phyloP scores from a whole-genome alignment of 1,140 invertebrate species.

The Argopecten irradians region DNA sequence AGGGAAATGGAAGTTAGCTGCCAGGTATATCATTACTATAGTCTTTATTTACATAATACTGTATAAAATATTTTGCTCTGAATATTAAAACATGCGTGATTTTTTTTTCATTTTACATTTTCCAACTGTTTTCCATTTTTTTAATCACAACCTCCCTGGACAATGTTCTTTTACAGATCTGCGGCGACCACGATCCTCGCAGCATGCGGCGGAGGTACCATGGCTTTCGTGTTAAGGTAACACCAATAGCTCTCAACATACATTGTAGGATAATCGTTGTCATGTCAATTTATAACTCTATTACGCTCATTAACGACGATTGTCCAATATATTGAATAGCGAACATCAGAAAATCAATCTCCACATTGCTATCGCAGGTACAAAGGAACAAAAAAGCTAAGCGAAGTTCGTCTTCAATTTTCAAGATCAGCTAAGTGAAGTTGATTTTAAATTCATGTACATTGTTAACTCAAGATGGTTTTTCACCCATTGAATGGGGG shows the following conservation, averaged over 20 bases:
- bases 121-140: neutral
- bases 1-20: constrained; percentile 76
- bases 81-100: neutral
- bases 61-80: too few relatives aligned
- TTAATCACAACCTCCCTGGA: neutral
- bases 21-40: constrained; percentile 64
- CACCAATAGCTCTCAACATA: constrained; percentile 25
- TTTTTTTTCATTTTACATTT: constrained; percentile 1
- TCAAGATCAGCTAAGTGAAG: too few relatives aligned
- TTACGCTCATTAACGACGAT: too few relatives aligned
- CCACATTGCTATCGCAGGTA: too few relatives aligned
- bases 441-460: too few relatives aligned
- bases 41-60: neutral
- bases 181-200: constrained; percentile 66
- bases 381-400: too few relatives aligned
- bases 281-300: too few relatives aligned
- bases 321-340: too few relatives aligned
- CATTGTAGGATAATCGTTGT: neutral
- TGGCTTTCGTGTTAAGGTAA: constrained; percentile 55
- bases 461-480: too few relatives aligned
- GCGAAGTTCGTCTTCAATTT: too few relatives aligned
- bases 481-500: too few relatives aligned
- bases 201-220: constrained; percentile 53
- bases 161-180: constrained; percentile 55
- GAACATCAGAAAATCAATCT: too few relatives aligned